Evolutionary conservation across 2,113 vertebrate species (phyloP).

Genomic region (Thermophis baileyi): DNA sequence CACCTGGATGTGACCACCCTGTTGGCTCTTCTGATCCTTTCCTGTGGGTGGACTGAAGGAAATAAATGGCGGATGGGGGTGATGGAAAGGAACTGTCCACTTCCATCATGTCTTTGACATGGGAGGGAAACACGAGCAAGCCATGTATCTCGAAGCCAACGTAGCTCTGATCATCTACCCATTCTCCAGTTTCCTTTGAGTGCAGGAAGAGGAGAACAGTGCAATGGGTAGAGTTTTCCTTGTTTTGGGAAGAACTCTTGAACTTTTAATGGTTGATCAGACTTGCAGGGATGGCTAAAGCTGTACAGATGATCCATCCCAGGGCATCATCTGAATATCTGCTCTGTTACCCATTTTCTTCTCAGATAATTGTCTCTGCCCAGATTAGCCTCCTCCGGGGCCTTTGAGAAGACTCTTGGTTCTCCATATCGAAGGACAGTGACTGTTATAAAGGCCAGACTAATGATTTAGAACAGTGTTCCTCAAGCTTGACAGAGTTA

Average conservation of each 20-base stretch:
- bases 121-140: too few species aligned
- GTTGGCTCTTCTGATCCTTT: neutral
- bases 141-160: neutral
- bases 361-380: neutral
- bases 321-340: neutral
- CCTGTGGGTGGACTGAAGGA: neutral
- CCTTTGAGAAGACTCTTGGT: neutral
- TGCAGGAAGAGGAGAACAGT: neutral
- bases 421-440: constrained; percentile 23
- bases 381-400: neutral
- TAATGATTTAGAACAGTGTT: neutral
- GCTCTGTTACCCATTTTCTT: neutral
- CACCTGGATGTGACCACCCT: neutral
- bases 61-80: neutral
- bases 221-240: neutral
- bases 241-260: neutral
- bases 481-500: too few species aligned
- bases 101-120: neutral
- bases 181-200: neutral
- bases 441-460: neutral
- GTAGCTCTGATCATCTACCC: neutral
- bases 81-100: neutral
- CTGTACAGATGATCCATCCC: neutral
- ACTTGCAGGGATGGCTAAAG: neutral
- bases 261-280: too few species aligned